Evolutionary conservation across 2,888 invertebrate genomes (phyloP).

Genomic region (Dyspetes luteomarginatus): DNA sequence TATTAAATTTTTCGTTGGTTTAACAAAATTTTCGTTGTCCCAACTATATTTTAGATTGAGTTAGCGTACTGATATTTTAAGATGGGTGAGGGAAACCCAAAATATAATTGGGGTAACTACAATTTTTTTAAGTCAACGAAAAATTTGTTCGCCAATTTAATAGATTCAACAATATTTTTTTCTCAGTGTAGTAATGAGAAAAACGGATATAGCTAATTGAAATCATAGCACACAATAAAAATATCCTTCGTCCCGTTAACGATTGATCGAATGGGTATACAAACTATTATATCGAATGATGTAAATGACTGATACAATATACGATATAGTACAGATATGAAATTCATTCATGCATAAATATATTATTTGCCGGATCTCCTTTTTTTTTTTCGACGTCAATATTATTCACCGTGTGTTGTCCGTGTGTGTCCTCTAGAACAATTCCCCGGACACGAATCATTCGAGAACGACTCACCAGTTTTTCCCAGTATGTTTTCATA

Average conservation of each 20-base stretch:
- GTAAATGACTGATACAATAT: constrained; percentile 34
- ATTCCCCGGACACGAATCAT: constrained; percentile 22
- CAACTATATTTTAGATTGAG: no score
- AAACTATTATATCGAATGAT: constrained; percentile 57
- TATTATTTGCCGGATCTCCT: constrained; percentile 32
- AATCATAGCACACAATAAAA: constrained; percentile 32
- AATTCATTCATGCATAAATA: constrained; percentile 11
- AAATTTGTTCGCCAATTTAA: no score
- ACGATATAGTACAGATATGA: not conserved
- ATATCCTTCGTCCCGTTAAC: constrained; percentile 45
- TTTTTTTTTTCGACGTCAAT: constrained; percentile 9
- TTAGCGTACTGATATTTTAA: no score
- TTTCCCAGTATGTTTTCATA: not conserved
- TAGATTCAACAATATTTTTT: no score
- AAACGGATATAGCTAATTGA: constrained; percentile 55
- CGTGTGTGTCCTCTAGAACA: not conserved
- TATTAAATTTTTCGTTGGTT: no score
- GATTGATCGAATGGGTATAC: constrained; percentile 52
- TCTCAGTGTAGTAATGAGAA: no score
- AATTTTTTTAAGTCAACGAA: no score
- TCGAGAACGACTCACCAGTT: constrained; percentile 20
- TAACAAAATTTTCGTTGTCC: no score
- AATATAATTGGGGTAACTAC: no score
- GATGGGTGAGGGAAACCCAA: no score
- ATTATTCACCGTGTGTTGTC: constrained; percentile 28